A percentile compares a stretch with the other conserved stretches of the same genome.
Conservation (phyloP, 1,140 invertebrate genomes). For the Drosophila ogumai region DNA sequence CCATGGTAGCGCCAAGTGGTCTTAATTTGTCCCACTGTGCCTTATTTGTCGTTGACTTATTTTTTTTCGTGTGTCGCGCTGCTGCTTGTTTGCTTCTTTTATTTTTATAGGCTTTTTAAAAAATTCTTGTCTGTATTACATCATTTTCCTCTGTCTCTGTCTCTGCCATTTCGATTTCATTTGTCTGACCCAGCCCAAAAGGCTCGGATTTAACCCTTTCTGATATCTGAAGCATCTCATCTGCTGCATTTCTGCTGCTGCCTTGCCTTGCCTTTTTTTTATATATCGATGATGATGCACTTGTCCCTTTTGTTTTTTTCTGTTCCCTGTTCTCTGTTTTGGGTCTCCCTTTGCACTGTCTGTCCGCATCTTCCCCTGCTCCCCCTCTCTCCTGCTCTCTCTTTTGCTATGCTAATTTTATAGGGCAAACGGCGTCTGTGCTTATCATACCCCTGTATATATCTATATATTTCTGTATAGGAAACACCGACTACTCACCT, state of each 20-base stretch:
- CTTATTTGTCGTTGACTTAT: conserved; percentile 18
- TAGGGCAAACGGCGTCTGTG: conserved; percentile 56
- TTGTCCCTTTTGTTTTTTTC: conserved; percentile 35
- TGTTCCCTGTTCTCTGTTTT: conserved; percentile 18
- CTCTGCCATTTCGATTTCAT: conserved; percentile 23
- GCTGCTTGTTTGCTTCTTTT: conserved; percentile 15
- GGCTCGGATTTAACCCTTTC: conserved; percentile 24
- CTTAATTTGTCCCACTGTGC: conserved; percentile 28
- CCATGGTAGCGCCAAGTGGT: conserved; percentile 9
- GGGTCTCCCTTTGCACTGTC: conserved; percentile 28
- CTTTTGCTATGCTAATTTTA: conserved; percentile 61
- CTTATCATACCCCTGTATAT: conserved; percentile 19
- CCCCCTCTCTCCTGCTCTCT: conserved; percentile 8
- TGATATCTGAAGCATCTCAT: conserved; percentile 26
- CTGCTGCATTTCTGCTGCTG: conserved; percentile 18
- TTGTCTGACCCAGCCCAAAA: conserved; percentile 20
- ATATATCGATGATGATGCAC: conserved; percentile 39
- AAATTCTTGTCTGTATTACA: conserved; percentile 55
- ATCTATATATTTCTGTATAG: conserved; percentile 16
- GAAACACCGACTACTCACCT: conserved; percentile 7
- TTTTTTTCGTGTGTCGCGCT: not conserved
- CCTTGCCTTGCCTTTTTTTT: not conserved
- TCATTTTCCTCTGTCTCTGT: conserved; percentile 22
- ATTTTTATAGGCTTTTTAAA: conserved; percentile 50
- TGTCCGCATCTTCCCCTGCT: conserved; percentile 23